phyloP scores from a whole-genome alignment of 1,140 invertebrate species.

The Teleopsis dalmanni region DNA sequence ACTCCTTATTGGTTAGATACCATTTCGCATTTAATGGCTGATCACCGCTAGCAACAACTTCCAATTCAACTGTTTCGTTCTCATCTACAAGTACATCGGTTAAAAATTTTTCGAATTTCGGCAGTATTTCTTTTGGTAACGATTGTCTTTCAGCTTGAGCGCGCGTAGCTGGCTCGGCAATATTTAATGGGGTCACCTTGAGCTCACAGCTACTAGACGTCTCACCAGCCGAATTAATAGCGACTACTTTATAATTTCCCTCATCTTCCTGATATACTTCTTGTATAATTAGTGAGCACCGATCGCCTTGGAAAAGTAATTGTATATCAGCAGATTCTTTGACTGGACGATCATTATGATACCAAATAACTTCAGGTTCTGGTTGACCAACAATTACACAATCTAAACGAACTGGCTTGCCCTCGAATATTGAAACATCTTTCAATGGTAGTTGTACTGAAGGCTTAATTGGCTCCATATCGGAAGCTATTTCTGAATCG shows the following conservation, averaged over 20 bases:
- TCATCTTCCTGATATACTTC: slow-evolving; percentile 67
- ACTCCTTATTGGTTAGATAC: slow-evolving; percentile 62
- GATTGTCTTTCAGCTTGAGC: slow-evolving; percentile 35
- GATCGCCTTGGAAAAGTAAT: slow-evolving; percentile 71
- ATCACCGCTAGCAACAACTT: slow-evolving; percentile 62
- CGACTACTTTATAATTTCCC: slow-evolving; percentile 72
- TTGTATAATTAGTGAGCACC: slow-evolving; percentile 69
- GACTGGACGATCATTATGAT: slow-evolving; percentile 73
- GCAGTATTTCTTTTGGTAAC: slow-evolving; percentile 45
- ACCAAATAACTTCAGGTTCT: slow-evolving; percentile 83
- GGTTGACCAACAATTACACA: slow-evolving; percentile 78
- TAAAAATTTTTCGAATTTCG: slow-evolving; percentile 63
- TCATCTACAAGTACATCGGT: slow-evolving; percentile 59
- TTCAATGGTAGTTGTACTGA: slow-evolving; percentile 63
- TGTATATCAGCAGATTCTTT: slow-evolving; percentile 76
- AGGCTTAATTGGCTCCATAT: slow-evolving; percentile 64
- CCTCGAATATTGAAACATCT: slow-evolving; percentile 62
- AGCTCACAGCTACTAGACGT: slow-evolving; percentile 65
- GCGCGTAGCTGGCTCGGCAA: slow-evolving; percentile 32
- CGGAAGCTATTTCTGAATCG: slow-evolving; percentile 61
- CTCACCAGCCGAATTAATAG: slow-evolving; percentile 71
- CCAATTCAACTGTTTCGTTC: slow-evolving; percentile 64
- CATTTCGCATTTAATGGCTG: slow-evolving; percentile 64
- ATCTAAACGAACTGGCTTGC: slow-evolving; percentile 62
- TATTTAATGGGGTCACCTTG: slow-evolving; percentile 44